These are phyloP conservation scores for Drosophila takahashii DNA, from an alignment of 1,140 invertebrate species.

Conservation along the genomic window DNA sequence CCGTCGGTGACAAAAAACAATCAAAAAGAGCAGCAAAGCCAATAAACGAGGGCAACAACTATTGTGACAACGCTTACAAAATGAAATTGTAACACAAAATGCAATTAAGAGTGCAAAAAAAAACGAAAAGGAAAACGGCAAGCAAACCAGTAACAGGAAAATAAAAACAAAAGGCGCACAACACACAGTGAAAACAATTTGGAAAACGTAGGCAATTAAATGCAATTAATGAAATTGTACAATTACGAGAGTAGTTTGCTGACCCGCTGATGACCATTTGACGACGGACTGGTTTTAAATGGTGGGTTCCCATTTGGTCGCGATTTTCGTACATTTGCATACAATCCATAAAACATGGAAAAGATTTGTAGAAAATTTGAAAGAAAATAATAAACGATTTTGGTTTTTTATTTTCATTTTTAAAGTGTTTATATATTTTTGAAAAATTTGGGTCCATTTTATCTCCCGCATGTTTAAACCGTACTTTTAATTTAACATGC, in stretches of 20 bases:
- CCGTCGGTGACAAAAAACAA: constrained; percentile 16
- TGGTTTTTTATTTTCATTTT: not conserved
- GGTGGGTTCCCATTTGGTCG: not conserved
- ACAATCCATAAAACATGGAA: constrained; percentile 2
- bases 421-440: too few species aligned
- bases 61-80: constrained; percentile 59
- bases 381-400: not conserved
- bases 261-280: constrained; percentile 48
- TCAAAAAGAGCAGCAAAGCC: constrained; percentile 7
- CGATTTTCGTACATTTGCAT: constrained; percentile 20
- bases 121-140: not conserved
- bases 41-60: constrained; percentile 28
- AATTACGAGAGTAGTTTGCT: constrained; percentile 55
- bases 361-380: not conserved
- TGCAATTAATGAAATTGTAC: constrained; percentile 79
- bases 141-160: constrained; percentile 26
- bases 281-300: constrained; percentile 14
- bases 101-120: constrained; percentile 62
- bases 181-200: constrained; percentile 43
- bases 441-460: too few species aligned
- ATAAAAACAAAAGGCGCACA: constrained; percentile 47
- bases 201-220: constrained; percentile 71
- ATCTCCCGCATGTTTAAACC: too few species aligned
- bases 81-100: constrained; percentile 74
- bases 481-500: too few species aligned